A percentile compares a stretch with the other conserved stretches of the same genome.
These are phyloP conservation scores for Oryzias dopingdopingensis DNA, from an alignment of 2,797 vertebrate species.

Conservation along the genomic window DNA sequence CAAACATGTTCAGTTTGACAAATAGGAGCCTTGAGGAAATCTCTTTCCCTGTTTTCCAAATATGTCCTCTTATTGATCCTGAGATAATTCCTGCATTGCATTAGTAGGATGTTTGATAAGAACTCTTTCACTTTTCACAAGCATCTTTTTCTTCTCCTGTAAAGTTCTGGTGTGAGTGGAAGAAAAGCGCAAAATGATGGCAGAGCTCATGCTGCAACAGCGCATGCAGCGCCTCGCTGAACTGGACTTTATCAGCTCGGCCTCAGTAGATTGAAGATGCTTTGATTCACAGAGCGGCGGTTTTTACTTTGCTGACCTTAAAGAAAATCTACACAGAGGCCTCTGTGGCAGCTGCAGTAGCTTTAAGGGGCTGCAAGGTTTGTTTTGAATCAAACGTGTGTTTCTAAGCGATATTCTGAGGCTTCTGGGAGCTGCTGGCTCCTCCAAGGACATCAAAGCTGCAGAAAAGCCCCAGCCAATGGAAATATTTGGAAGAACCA, in stretches of 20 bases:
- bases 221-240: background rate
- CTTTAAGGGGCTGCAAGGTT: conserved; percentile 45
- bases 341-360: conserved; percentile 41
- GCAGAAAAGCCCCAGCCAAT: conserved; percentile 49
- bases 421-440: conserved; percentile 38
- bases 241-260: conserved; percentile 3
- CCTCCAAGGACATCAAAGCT: conserved; percentile 56
- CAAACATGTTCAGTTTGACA: no score
- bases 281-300: conserved; percentile 8
- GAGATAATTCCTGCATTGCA: conserved; percentile 4
- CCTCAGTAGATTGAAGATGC: background rate
- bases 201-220: conserved; percentile 6
- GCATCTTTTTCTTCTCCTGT: conserved; percentile 23
- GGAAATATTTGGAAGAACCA: conserved; percentile 60
- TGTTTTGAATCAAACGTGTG: conserved; percentile 43
- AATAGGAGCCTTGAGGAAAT: background rate
- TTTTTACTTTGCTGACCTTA: conserved; percentile 32
- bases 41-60: conserved; percentile 36
- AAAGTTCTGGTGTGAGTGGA: conserved; percentile 45
- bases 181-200: conserved; percentile 15
- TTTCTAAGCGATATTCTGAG: conserved; percentile 51
- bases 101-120: conserved; percentile 53
- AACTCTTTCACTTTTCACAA: conserved; percentile 61
- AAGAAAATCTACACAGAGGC: conserved; percentile 13
- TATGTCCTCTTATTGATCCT: conserved; percentile 9